A percentile compares a stretch with the other conserved stretches of the same genome.
Conservation (phyloP, 2,888 invertebrate species). For the Herminia tarsipennalis region DNA sequence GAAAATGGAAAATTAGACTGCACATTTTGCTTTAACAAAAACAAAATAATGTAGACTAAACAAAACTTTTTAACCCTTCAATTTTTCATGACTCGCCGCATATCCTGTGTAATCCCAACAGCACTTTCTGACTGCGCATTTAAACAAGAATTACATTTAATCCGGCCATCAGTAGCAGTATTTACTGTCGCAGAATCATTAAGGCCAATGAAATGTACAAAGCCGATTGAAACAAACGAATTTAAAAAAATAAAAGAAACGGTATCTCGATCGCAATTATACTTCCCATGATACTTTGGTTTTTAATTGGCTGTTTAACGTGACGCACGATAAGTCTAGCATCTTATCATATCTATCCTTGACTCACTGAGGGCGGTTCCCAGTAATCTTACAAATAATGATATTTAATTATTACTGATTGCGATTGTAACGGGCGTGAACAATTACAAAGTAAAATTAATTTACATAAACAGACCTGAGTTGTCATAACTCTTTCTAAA, state of each 20-base stretch:
- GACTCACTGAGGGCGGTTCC: conserved; percentile 72
- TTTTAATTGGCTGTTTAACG: conserved; percentile 44
- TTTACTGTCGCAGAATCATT: not conserved
- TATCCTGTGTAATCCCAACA: too few species aligned
- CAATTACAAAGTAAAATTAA: conserved; percentile 48
- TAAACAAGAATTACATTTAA: conserved; percentile 1
- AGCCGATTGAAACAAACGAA: not conserved
- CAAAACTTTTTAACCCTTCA: too few species aligned
- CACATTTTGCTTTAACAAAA: too few species aligned
- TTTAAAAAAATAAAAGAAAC: not conserved
- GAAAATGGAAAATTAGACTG: too few species aligned
- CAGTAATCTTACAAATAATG: conserved; percentile 50
- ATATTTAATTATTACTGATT: conserved; percentile 59
- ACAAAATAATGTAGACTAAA: too few species aligned
- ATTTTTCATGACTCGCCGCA: too few species aligned
- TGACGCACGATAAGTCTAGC: conserved; percentile 70
- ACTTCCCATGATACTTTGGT: conserved; percentile 28
- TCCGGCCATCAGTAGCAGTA: not conserved
- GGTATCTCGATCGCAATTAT: conserved; percentile 31
- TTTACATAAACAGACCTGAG: conserved; percentile 44
- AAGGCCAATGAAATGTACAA: not conserved
- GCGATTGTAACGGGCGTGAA: conserved; percentile 49
- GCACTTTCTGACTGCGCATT: not conserved
- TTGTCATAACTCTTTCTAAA: conserved; percentile 18
- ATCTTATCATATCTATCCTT: conserved; percentile 64